phyloP scores from a whole-genome alignment of 1,140 invertebrate species.

The Tribolium castaneum region DNA sequence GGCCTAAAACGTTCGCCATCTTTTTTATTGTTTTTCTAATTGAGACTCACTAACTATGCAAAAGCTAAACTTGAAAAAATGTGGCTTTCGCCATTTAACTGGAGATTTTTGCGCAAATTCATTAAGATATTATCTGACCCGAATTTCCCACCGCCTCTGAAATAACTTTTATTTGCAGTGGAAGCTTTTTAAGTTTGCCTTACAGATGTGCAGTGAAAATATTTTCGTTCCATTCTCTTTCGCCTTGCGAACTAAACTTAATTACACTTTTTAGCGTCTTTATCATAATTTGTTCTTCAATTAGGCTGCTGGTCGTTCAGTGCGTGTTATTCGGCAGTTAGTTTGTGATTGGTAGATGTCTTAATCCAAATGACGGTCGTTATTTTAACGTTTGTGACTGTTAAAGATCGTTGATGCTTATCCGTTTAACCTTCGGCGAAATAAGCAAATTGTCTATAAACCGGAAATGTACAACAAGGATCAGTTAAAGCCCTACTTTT shows the following conservation, averaged over 20 bases:
- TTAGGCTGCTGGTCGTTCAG: neutral
- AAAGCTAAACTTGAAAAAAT: too few species aligned
- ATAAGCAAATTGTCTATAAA: constrained; percentile 34
- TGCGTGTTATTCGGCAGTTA: neutral
- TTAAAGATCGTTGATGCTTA: constrained; percentile 20
- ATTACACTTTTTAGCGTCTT: neutral
- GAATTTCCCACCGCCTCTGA: neutral
- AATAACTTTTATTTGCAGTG: neutral
- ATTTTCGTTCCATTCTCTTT: neutral
- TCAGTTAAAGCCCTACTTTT: constrained; percentile 6
- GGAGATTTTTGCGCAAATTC: neutral
- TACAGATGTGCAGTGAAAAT: neutral
- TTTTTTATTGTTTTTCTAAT: too few species aligned
- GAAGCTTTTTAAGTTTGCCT: neutral
- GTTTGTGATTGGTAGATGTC: neutral
- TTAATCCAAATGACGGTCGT: constrained; percentile 8
- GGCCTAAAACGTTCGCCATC: too few species aligned
- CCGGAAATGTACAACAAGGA: constrained; percentile 10
- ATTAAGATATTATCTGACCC: neutral
- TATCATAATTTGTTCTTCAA: neutral
- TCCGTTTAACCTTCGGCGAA: constrained; percentile 17
- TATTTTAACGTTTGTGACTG: neutral
- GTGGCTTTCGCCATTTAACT: neutral
- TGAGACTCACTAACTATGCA: too few species aligned
- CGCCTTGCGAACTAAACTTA: neutral